A percentile compares a stretch with the other conserved stretches of the same genome.
Evolutionary conservation across 2,113 vertebrate species (phyloP).

Genomic region (Bubo blakistoni): DNA sequence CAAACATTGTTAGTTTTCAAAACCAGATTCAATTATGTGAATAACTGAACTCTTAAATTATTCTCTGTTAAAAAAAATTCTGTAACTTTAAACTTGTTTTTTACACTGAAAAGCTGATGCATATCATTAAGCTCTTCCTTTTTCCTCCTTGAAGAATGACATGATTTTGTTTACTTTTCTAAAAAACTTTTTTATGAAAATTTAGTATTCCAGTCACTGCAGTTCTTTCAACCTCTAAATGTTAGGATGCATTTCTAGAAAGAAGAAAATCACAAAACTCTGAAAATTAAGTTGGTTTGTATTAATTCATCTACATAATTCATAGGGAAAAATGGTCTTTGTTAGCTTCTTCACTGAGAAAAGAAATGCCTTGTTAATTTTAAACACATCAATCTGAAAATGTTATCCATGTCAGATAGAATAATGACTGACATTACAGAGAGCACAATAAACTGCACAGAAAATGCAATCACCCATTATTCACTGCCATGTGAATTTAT

Average conservation of each 20-base stretch:
- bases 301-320: constrained; percentile 61
- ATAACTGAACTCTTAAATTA: background rate
- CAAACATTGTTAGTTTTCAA: background rate
- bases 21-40: background rate
- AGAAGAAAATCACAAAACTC: constrained; percentile 15
- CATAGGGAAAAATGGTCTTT: constrained; percentile 24
- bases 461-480: constrained; percentile 52
- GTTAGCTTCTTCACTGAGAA: constrained; percentile 49
- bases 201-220: background rate
- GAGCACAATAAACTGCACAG: constrained; percentile 42
- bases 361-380: constrained; percentile 70
- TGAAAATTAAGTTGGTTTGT: constrained; percentile 57
- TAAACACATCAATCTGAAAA: constrained; percentile 63
- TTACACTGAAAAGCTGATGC: background rate
- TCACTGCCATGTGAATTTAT: constrained; percentile 41
- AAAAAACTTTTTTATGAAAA: background rate
- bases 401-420: constrained; percentile 49
- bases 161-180: background rate
- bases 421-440: constrained; percentile 67
- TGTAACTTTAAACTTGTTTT: background rate
- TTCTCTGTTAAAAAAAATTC: background rate
- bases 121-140: background rate
- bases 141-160: background rate
- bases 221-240: background rate
- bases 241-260: background rate